Percentiles rank a stretch among this genome's conserved stretches.
phyloP scores from a whole-genome alignment of 2,113 vertebrate genomes.

The Sturnus vulgaris region DNA sequence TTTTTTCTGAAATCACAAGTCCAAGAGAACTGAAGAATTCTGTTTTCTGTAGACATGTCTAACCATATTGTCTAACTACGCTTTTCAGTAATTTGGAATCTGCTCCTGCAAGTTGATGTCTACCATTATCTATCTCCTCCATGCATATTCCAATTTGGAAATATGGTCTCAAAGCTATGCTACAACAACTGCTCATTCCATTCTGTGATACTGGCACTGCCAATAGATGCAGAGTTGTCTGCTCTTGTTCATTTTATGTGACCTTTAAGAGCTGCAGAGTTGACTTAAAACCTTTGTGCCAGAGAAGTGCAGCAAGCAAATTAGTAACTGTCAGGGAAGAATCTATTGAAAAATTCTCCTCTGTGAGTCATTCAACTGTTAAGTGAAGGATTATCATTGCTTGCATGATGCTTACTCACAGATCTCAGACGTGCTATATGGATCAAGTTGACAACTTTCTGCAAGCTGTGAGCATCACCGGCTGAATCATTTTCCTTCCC shows the following conservation, averaged over 20 bases:
- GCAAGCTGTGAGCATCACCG: neutral
- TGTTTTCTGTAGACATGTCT: neutral
- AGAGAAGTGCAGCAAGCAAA: neutral
- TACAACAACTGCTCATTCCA: neutral
- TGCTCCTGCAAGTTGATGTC: neutral
- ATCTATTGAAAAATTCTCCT: neutral
- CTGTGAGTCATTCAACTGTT: neutral
- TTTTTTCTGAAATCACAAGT: neutral
- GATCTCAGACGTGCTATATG: neutral
- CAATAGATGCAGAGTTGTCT: neutral
- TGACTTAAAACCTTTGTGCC: constrained; percentile 13
- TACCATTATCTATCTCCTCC: neutral
- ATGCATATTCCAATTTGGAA: neutral
- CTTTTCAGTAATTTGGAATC: neutral
- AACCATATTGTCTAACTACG: neutral
- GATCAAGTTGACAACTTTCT: constrained; percentile 32
- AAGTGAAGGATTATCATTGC: constrained; percentile 22
- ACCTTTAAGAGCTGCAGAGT: neutral
- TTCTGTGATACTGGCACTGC: neutral
- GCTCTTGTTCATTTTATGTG: neutral
- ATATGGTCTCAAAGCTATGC: neutral
- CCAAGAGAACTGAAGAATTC: neutral
- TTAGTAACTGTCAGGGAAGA: neutral
- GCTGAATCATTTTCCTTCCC: neutral
- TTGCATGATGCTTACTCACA: constrained; percentile 4